These are phyloP conservation scores for Drosophila azteca DNA, from an alignment of 1,140 invertebrate genomes.

Conservation along the genomic window DNA sequence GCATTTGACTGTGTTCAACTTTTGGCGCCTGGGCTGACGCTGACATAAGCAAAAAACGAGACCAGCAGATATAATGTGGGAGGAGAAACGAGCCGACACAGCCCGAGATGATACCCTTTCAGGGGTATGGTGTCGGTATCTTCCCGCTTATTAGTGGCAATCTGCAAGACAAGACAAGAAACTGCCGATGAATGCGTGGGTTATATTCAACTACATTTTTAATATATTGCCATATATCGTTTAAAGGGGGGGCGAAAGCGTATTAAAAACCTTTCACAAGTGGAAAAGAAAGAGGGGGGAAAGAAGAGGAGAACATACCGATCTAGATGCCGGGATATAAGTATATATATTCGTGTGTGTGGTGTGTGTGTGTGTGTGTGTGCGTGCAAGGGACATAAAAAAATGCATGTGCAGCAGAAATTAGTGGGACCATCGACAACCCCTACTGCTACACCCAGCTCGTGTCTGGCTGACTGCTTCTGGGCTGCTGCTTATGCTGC, in stretches of 20 bases:
- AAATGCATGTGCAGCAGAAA: slow-evolving; percentile 77
- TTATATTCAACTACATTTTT: background rate
- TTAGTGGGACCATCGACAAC: slow-evolving; percentile 58
- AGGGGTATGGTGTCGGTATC: too few species aligned
- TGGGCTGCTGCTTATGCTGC: slow-evolving; percentile 70
- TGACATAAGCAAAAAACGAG: slow-evolving; percentile 42
- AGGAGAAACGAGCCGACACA: background rate
- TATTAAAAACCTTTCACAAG: slow-evolving; percentile 67
- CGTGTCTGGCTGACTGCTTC: slow-evolving; percentile 37
- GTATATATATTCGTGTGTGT: slow-evolving; percentile 1
- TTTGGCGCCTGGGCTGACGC: slow-evolving; percentile 7
- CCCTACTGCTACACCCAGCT: slow-evolving; percentile 7
- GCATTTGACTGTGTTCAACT: slow-evolving; percentile 16
- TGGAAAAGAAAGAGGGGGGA: slow-evolving; percentile 7
- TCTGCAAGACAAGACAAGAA: too few species aligned
- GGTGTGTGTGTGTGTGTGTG: slow-evolving; percentile 8
- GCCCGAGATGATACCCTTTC: too few species aligned
- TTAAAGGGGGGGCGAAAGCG: slow-evolving; percentile 45
- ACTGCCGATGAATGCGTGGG: too few species aligned
- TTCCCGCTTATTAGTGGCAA: too few species aligned
- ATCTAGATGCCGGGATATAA: background rate
- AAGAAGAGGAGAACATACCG: slow-evolving; percentile 12
- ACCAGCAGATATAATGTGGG: slow-evolving; percentile 3
- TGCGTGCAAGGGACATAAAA: slow-evolving; percentile 31
- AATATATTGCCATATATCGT: background rate